These are phyloP conservation scores for Eupithecia inturbata DNA, from an alignment of 2,888 invertebrate genomes.

Conservation along the genomic window DNA sequence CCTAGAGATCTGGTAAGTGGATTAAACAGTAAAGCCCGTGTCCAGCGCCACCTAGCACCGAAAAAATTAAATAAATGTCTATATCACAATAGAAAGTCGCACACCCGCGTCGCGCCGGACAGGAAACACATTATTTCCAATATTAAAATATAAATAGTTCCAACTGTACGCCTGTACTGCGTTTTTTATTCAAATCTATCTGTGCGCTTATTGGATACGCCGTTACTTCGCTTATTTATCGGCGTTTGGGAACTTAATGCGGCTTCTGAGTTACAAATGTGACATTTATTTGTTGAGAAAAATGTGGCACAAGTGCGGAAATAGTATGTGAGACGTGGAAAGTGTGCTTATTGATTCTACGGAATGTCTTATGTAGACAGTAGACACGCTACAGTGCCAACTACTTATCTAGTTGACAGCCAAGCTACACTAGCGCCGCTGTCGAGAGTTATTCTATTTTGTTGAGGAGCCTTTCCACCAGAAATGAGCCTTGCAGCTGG, in stretches of 20 bases:
- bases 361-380: slow-evolving; percentile 19
- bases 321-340: slow-evolving; percentile 29
- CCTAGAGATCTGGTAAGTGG: slow-evolving; percentile 25
- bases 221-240: slow-evolving; percentile 55
- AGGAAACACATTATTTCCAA: slow-evolving; percentile 51
- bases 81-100: slow-evolving; percentile 60
- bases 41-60: slow-evolving; percentile 22
- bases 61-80: slow-evolving; percentile 47
- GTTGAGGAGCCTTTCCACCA: background rate
- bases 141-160: slow-evolving; percentile 61
- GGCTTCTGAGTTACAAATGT: slow-evolving; percentile 43
- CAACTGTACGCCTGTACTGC: slow-evolving; percentile 52
- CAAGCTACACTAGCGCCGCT: background rate
- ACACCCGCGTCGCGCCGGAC: slow-evolving; percentile 44
- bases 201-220: slow-evolving; percentile 52
- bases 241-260: slow-evolving; percentile 55
- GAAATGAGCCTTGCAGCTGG: background rate
- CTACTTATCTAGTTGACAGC: slow-evolving; percentile 12
- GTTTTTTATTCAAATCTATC: slow-evolving; percentile 56
- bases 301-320: slow-evolving; percentile 39
- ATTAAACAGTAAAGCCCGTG: slow-evolving; percentile 28
- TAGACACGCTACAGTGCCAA: background rate
- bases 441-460: background rate
- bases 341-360: slow-evolving; percentile 33
- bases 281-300: slow-evolving; percentile 41